Base-by-base conservation (phyloP, 2,888 invertebrate species). In the Ephialtes manifestator region DNA sequence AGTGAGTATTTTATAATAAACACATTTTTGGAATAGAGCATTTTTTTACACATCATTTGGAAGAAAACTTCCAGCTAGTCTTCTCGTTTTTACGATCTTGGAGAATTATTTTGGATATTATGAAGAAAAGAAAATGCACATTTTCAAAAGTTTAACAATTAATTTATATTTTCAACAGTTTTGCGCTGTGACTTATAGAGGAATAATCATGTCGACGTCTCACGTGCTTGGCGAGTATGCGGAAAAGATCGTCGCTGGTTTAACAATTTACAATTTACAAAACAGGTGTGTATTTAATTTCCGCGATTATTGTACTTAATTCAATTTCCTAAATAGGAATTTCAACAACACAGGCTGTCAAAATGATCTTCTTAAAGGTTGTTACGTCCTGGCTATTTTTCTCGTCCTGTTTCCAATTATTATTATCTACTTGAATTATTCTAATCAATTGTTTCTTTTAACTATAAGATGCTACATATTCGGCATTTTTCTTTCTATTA, bases 201-300 rank as follows among this genome's bases (percentile, higher is more conserved):
- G 95, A 78, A 94, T 94, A 4, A 91, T 95, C 2, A 95, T 95
- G 93, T 94, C 95, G 5, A 96, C 96, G 0, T 94, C 95, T 2
- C 94, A 95, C 76, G 93, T 95, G 28, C 95, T 98, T 82, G 95
- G 96, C 85, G 97, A 97, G 93, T 96, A 97, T 90, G 96, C 97
- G 7, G 98, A 98, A 94, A 97, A 97, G 94, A 95, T 98, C 82
- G 95, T 97, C 15, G 97, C 97, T 0, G 97, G 97, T 0, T 94
- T 96, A 20, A 95, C 97, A 0, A 94, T 98, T 87, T 96, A 97
- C 87, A 95, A 95, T 72, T 94, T 96, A 78, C 97, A 96, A 80
- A 92, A 94, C 68, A 95, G 95, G 95, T 95, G 31, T 35, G 63
- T 63, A 18, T 63, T 2, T 5, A 31, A 28, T 31, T 60, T 60